Evolutionary conservation across 2,113 vertebrate species (phyloP), one percentile per base, ranked within the genome.

Genomic region (Ornithorhynchus anatinus): DNA sequence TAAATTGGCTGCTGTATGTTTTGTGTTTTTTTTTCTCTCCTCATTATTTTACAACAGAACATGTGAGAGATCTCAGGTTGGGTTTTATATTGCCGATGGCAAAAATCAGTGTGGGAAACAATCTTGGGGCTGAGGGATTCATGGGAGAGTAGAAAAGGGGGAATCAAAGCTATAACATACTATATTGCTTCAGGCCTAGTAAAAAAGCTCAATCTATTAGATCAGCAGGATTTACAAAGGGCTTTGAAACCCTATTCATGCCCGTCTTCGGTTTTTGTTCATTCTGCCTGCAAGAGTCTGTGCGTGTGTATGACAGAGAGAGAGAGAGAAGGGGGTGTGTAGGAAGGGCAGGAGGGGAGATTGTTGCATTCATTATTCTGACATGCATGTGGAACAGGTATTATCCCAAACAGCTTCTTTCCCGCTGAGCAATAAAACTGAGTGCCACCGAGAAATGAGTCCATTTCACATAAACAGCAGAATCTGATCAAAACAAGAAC

Each of bases 401-500:
- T 63, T 74, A 83, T 50, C 52, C 52, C 75, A 85, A 70, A 86
- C 1, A 39, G 23, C 33, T 73, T 76, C 70, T 81, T 48, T n/a
- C 57, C 69, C 5, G n/a, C 57, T 12, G 19, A 32, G 79, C 74
- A 77, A 56, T 72, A 81, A 82, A 68, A 63, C 57, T 2, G 4
- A 80, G 37, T 20, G 54, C 45, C 66, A 39, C 16, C 53, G 45
- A 79, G 68, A 84, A 86, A 85, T 48, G 61, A 92, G 44, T 66
- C 66, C 66, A 74, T 85, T 89, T 57, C 77, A 70, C 59, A 69
- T 10, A 77, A 82, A 82, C 59, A 86, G 80, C 50, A 76, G 72
- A 85, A 85, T 74, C 72, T 50, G 67, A 89, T 88, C 86, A 82
- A 90, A 87, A 86, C 74, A 79, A 87, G 82, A 88, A 86, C 71